Base-by-base conservation (phyloP, 1,140 invertebrate genomes). In the Drosophila sp. region DNA sequence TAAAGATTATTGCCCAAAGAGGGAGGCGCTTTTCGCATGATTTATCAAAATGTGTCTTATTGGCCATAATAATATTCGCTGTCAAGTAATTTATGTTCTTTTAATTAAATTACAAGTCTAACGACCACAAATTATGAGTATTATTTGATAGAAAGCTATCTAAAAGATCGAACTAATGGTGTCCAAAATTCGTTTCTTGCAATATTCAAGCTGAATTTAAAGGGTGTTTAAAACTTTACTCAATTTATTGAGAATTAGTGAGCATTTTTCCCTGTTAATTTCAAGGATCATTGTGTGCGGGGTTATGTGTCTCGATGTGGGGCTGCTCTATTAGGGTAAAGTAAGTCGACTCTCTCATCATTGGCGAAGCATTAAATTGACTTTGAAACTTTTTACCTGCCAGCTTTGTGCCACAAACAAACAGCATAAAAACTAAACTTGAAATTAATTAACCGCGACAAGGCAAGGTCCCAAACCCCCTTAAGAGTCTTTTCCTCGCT, bases 391-490 rank as follows among this genome's bases (percentile, higher is more conserved):
- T 86, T 79, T 74, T 74, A 82, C 80, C 80, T 76, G 80, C 76
- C 72, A 66, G 72, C 65, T 71, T 80, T 71, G 72, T 66, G 64
- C 57, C 72, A 67, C 66, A 65, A 35, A 66, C 35, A 66, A 41
- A 44, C 44, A 41, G 64, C 64, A 30, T 57, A 55, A 86, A 50
- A 87, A 86, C 83, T 87, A 83, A 87, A 87, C 79, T 87, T 87
- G 70, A 87, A 80, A 80, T 87, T 87, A 87, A 87, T 87, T 87
- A 87, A 83, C 84, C 83, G 67, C 84, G 76, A 89, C 83, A 89
- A 83, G 80, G 70, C 47, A 56, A 61, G 40, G 57, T 29, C 38
- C 29, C 23, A 62, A 62, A 35, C 40, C 35, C 23, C 2, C 61
- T 35, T 7, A 32, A 25, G 70, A 70, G 54, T 71, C 55, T 27